These are phyloP conservation scores for Labroides dimidiatus DNA, from an alignment of 2,797 vertebrate species.

Conservation along the genomic window DNA sequence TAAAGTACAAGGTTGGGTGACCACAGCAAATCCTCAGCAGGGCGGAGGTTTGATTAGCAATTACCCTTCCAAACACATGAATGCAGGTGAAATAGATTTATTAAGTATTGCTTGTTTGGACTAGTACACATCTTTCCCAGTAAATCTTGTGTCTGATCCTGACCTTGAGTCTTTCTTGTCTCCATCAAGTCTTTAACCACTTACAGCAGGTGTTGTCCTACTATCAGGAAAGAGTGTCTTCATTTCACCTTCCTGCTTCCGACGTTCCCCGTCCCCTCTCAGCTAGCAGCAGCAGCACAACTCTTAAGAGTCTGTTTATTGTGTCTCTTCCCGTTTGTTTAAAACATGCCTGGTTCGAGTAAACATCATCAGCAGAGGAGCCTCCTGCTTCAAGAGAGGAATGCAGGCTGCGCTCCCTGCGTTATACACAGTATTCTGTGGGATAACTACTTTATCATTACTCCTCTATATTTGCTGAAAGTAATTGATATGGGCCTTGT, in stretches of 20 bases:
- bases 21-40: neutral
- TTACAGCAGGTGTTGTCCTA: conserved; percentile 21
- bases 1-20: neutral
- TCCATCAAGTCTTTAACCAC: neutral
- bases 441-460: conserved; percentile 62
- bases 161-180: neutral
- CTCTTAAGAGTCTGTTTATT: conserved; percentile 71
- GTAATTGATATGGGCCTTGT: conserved; percentile 68
- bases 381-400: conserved; percentile 50
- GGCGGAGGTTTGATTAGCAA: neutral
- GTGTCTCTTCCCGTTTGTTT: conserved; percentile 70
- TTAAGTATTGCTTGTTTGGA: no score
- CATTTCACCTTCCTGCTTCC: conserved; percentile 4
- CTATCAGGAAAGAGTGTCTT: neutral
- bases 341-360: conserved; percentile 45
- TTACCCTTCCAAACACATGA: conserved; percentile 4
- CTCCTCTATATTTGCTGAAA: conserved; percentile 58
- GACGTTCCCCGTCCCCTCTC: neutral
- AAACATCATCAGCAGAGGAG: conserved; percentile 65
- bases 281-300: conserved; percentile 26
- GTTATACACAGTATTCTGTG: conserved; percentile 42
- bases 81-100: neutral
- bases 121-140: no score
- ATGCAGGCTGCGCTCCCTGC: conserved; percentile 39
- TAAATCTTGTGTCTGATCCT: neutral